Evolutionary conservation across 1,140 invertebrate genomes (phyloP).

Genomic region (Drosophila kohkoa): DNA sequence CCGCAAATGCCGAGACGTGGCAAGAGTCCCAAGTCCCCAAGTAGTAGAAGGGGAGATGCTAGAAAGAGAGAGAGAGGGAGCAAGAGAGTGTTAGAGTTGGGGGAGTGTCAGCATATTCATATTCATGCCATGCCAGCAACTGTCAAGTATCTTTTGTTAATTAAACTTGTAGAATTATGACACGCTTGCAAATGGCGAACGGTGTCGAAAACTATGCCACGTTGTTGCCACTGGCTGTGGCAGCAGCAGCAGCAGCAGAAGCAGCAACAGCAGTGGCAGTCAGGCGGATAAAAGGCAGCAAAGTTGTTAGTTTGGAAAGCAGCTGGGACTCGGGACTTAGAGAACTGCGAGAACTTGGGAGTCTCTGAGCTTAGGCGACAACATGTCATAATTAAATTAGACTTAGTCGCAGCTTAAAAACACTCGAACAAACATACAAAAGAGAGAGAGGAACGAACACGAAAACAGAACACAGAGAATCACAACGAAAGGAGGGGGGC

Average conservation of each 20-base stretch:
- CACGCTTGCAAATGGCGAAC: slow-evolving; percentile 65
- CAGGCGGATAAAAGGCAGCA: slow-evolving; percentile 19
- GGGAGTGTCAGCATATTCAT: slow-evolving; percentile 49
- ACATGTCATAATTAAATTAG: slow-evolving; percentile 83
- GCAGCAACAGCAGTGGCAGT: slow-evolving; percentile 52
- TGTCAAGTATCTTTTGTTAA: slow-evolving; percentile 83
- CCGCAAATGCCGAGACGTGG: slow-evolving; percentile 60
- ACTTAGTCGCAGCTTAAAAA: slow-evolving; percentile 79
- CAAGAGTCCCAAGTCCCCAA: slow-evolving; percentile 3
- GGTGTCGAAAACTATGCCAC: slow-evolving; percentile 67
- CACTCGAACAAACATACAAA: slow-evolving; percentile 64
- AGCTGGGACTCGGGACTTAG: not conserved
- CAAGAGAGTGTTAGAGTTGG: not conserved
- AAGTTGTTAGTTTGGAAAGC: slow-evolving; percentile 12
- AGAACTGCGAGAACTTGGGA: not conserved
- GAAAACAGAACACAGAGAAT: not conserved
- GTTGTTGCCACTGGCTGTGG: slow-evolving; percentile 35
- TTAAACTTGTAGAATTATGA: slow-evolving; percentile 83
- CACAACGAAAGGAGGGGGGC: not conserved
- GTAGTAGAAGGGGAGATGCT: not conserved
- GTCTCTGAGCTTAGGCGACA: slow-evolving; percentile 55
- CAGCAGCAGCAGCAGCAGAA: slow-evolving; percentile 42
- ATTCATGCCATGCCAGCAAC: slow-evolving; percentile 68
- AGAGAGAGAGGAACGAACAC: no score
- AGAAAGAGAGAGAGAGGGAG: not conserved